A percentile compares a stretch with the other conserved stretches of the same genome.
Conservation (phyloP, 2,797 vertebrate species). For the Muscicapa comitata region DNA sequence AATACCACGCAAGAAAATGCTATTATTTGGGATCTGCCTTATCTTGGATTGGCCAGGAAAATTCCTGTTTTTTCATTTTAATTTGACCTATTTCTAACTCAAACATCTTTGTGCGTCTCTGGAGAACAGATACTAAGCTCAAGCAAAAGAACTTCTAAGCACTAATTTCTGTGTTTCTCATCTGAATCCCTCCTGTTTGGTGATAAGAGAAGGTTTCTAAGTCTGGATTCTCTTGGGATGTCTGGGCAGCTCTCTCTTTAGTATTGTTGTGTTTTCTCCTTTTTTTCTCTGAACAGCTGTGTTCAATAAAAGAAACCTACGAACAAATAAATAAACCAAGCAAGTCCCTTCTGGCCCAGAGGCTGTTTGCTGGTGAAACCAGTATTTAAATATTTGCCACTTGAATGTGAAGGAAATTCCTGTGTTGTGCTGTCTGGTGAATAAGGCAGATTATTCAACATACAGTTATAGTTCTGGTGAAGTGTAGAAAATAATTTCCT, state of each 20-base stretch:
- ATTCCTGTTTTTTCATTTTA: background rate
- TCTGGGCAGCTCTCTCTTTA: background rate
- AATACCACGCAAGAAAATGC: background rate
- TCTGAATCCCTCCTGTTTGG: background rate
- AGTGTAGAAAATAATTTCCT: background rate
- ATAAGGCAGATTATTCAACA: background rate
- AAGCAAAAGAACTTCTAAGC: background rate
- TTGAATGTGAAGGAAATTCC: conserved; percentile 3
- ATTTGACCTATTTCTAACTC: background rate
- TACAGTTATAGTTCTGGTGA: background rate
- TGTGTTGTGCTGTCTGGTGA: background rate
- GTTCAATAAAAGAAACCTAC: background rate
- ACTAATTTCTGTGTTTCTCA: background rate
- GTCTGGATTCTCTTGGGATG: background rate
- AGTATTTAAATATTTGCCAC: conserved; percentile 21
- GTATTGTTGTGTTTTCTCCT: background rate
- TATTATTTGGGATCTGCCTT: background rate
- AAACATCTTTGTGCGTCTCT: background rate
- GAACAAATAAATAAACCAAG: background rate
- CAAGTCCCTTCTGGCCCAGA: background rate
- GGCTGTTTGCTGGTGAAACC: background rate
- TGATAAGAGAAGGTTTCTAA: background rate
- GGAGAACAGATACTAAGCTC: background rate
- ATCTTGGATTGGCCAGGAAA: background rate
- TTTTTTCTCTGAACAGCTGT: background rate